Evolutionary conservation across 2,888 invertebrate species (phyloP).

Genomic region (Drosophila paramelanica): DNA sequence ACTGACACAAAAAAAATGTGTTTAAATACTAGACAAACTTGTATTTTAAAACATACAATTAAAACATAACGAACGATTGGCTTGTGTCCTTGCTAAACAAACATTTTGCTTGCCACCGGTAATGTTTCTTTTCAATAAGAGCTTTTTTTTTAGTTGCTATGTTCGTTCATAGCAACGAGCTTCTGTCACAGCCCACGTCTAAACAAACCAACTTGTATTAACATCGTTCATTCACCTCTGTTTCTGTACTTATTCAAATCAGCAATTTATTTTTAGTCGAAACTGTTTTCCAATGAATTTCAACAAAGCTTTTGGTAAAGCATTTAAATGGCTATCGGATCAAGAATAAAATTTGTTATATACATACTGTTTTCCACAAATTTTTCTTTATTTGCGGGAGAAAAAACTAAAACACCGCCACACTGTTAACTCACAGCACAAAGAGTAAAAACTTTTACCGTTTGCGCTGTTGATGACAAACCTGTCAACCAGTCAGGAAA

Average conservation of each 20-base stretch:
- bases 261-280: neutral
- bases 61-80: neutral
- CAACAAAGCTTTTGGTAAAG: neutral
- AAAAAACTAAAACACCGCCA: neutral
- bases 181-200: neutral
- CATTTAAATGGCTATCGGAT: neutral
- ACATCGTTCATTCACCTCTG: neutral
- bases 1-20: neutral
- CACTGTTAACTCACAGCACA: neutral
- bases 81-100: conserved; percentile 15
- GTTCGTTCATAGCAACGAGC: conserved; percentile 2
- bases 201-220: neutral
- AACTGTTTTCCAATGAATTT: too few relatives aligned
- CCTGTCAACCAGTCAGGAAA: neutral
- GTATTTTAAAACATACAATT: too few relatives aligned
- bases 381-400: neutral
- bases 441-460: neutral
- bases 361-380: neutral
- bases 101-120: neutral
- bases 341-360: neutral
- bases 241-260: too few relatives aligned
- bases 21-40: neutral
- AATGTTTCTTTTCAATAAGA: neutral
- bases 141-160: neutral
- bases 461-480: neutral